phyloP scores from a whole-genome alignment of 2,888 invertebrate species.

The Dysmachus trigonus region DNA sequence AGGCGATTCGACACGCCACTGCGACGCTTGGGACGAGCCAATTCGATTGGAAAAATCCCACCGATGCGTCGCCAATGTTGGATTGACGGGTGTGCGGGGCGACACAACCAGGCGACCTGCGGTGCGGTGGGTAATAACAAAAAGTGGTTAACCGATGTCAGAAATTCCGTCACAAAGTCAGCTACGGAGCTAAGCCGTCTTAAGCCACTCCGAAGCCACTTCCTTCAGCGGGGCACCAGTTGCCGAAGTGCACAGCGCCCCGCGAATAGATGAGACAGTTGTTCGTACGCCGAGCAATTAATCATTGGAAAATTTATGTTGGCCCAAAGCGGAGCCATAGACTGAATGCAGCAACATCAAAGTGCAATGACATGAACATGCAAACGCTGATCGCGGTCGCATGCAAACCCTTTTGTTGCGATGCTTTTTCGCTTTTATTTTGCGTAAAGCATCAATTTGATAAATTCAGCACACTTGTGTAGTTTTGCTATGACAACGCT shows the following conservation, averaged over 20 bases:
- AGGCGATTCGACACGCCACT: constrained; percentile 41
- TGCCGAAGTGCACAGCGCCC: not conserved
- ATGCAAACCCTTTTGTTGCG: not conserved
- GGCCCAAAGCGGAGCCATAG: not conserved
- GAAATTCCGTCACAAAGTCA: constrained; percentile 33
- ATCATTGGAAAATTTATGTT: constrained; percentile 48
- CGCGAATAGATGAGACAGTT: constrained; percentile 44
- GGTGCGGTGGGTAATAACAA: constrained; percentile 2
- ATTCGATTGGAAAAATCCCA: constrained; percentile 42
- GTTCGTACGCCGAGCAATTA: constrained; percentile 44
- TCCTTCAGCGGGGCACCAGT: not conserved
- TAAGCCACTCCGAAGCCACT: constrained; percentile 6
- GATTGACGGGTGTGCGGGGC: constrained; percentile 12
- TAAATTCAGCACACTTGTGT: constrained; percentile 10
- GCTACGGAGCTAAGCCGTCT: not conserved
- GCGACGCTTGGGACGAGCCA: not conserved
- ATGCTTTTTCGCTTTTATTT: not conserved
- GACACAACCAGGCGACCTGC: not conserved
- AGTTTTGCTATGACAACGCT: not conserved
- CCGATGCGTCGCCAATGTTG: constrained; percentile 1
- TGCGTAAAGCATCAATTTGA: not conserved
- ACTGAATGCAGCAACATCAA: constrained; percentile 21
- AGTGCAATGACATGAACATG: constrained; percentile 41
- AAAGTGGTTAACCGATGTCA: constrained; percentile 35
- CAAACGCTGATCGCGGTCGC: not conserved